These are phyloP conservation scores for Sebastes taczanowskii DNA, from an alignment of 2,797 vertebrate species.

Conservation along the genomic window DNA sequence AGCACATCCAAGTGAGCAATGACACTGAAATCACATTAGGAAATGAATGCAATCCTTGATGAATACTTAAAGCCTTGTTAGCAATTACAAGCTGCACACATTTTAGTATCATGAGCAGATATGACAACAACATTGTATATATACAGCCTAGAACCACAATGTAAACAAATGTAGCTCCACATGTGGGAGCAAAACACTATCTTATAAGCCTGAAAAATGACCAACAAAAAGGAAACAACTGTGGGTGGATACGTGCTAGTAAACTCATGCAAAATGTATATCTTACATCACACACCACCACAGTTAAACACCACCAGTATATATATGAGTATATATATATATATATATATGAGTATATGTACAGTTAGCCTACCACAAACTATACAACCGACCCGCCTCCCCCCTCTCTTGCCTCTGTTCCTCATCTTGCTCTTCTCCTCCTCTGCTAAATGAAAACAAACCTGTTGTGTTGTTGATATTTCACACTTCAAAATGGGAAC, in stretches of 20 bases:
- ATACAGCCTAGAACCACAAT: constrained; percentile 15
- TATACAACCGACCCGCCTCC: constrained; percentile 88
- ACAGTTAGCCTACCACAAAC: constrained; percentile 85
- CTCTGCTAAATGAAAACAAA: constrained; percentile 87
- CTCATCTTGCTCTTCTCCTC: constrained; percentile 88
- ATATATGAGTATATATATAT: constrained; percentile 4
- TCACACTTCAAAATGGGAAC: too few relatives aligned
- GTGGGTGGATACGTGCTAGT: constrained; percentile 72
- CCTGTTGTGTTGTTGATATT: constrained; percentile 62
- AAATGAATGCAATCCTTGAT: constrained; percentile 55
- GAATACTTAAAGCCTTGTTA: not conserved
- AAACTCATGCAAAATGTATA: constrained; percentile 73
- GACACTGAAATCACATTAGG: constrained; percentile 45
- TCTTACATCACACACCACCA: constrained; percentile 74
- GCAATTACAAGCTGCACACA: constrained; percentile 13
- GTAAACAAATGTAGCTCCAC: constrained; percentile 45
- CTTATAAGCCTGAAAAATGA: constrained; percentile 53
- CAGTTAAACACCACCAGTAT: constrained; percentile 58
- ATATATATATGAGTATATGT: constrained; percentile 41
- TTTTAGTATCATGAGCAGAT: not conserved
- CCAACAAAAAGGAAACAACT: constrained; percentile 45
- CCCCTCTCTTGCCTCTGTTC: constrained; percentile 87
- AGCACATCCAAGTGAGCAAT: constrained; percentile 55
- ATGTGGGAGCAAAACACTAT: constrained; percentile 21
- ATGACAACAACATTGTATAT: not conserved